Conservation (phyloP, 1,140 invertebrate species). For the Drosophila littoralis region DNA sequence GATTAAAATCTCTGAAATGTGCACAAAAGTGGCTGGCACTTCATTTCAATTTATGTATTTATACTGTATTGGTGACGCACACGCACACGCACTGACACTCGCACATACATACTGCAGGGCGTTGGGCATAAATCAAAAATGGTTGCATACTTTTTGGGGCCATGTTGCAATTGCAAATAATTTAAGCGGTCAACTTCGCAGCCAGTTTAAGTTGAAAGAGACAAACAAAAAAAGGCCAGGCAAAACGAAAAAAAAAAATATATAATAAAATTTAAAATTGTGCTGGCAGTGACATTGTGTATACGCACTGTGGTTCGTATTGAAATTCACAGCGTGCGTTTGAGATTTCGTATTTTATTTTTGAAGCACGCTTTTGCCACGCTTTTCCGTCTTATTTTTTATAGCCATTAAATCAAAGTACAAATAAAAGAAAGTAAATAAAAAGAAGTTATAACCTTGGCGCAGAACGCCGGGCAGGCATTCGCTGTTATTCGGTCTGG, state of each 20-base stretch:
- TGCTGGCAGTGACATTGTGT: constrained; percentile 64
- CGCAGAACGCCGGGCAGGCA: constrained; percentile 4
- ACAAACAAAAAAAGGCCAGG: constrained; percentile 3
- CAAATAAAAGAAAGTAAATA: constrained; percentile 79
- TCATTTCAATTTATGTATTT: constrained; percentile 77
- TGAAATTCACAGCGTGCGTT: constrained; percentile 71
- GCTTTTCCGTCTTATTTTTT: constrained; percentile 45
- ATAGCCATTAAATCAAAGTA: constrained; percentile 80
- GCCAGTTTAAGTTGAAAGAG: constrained; percentile 26
- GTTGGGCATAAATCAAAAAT: constrained; percentile 70
- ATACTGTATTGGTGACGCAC: constrained; percentile 20
- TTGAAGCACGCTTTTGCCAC: constrained; percentile 26
- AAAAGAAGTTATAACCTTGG: constrained; percentile 71
- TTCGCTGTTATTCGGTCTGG: too few relatives aligned
- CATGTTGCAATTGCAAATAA: constrained; percentile 68
- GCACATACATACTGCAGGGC: background rate
- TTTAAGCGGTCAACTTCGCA: constrained; percentile 43
- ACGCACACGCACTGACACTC: constrained; percentile 2
- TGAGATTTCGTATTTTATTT: constrained; percentile 49
- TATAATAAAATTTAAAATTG: constrained; percentile 57
- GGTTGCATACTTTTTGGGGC: constrained; percentile 73
- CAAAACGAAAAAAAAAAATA: constrained; percentile 24
- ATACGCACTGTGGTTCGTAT: constrained; percentile 66
- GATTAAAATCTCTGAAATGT: constrained; percentile 79
- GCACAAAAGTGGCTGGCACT: constrained; percentile 76